Percentiles rank a stretch among this genome's conserved stretches.
phyloP scores from a whole-genome alignment of 2,888 invertebrate species.

The Oligia latruncula region DNA sequence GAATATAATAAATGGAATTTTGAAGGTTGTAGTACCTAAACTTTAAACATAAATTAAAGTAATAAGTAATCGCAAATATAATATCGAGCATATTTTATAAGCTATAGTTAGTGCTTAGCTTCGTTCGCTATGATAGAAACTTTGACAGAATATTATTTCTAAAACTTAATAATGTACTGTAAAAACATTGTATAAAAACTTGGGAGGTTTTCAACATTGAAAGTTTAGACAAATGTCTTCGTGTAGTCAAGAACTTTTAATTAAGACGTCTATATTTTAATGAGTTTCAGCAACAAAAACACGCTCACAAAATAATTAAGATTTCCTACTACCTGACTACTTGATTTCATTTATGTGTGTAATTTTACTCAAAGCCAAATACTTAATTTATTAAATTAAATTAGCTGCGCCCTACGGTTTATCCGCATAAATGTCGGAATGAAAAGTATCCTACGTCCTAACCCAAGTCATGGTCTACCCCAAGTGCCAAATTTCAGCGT shows the following conservation, averaged over 20 bases:
- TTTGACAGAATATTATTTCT: slow-evolving; percentile 42
- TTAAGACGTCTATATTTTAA: slow-evolving; percentile 25
- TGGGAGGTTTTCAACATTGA: slow-evolving; percentile 9
- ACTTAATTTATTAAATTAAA: background rate
- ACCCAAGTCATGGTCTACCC: background rate
- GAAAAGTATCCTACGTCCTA: background rate
- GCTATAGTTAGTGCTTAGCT: slow-evolving; percentile 12
- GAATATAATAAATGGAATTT: slow-evolving; percentile 47
- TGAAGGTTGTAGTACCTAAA: slow-evolving; percentile 37
- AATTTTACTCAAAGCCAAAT: background rate
- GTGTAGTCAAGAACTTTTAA: slow-evolving; percentile 32
- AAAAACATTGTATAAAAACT: slow-evolving; percentile 27
- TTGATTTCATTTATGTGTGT: background rate
- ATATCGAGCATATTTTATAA: slow-evolving; percentile 25
- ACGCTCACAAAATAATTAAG: background rate
- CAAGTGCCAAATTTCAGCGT: no score
- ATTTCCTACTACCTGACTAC: background rate
- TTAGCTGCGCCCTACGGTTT: background rate
- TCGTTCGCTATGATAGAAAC: slow-evolving; percentile 28
- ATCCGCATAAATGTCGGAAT: background rate
- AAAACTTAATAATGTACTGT: slow-evolving; percentile 27
- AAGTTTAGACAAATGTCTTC: slow-evolving; percentile 28
- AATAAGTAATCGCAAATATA: slow-evolving; percentile 41
- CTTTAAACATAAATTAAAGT: slow-evolving; percentile 46
- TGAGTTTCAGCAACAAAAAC: slow-evolving; percentile 23